Evolutionary conservation across 2,888 invertebrate genomes (phyloP).

Genomic region (Pecten maximus): DNA sequence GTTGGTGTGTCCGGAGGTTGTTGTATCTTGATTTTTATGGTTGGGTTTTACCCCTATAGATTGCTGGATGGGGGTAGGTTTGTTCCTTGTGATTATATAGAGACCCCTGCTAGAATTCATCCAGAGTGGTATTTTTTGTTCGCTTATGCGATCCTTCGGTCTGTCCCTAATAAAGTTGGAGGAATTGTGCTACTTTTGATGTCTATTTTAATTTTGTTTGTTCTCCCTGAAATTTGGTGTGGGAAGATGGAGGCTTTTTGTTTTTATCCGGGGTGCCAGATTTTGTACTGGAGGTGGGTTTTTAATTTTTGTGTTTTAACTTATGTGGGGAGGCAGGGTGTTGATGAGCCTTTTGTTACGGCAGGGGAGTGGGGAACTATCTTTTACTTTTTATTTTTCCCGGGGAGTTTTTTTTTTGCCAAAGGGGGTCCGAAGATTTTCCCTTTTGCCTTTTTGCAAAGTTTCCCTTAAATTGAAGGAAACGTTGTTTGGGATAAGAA

Average conservation of each 20-base stretch:
- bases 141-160: constrained; percentile 91
- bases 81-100: constrained; percentile 87
- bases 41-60: constrained; percentile 85
- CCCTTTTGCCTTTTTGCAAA: too few relatives aligned
- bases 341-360: constrained; percentile 86
- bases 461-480: too few relatives aligned
- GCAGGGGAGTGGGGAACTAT: constrained; percentile 61
- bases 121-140: constrained; percentile 93
- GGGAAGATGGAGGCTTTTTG: constrained; percentile 83
- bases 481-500: too few relatives aligned
- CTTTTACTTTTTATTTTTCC: constrained; percentile 59
- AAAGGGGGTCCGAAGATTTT: too few relatives aligned
- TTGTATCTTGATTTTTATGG: constrained; percentile 35
- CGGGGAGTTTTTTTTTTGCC: too few relatives aligned
- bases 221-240: constrained; percentile 85
- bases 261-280: constrained; percentile 85
- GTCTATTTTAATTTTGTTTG: constrained; percentile 88
- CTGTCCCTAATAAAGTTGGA: constrained; percentile 91
- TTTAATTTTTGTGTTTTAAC: constrained; percentile 86
- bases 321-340: constrained; percentile 88
- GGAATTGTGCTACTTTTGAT: constrained; percentile 88
- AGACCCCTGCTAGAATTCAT: constrained; percentile 90
- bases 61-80: constrained; percentile 90
- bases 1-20: constrained; percentile 36
- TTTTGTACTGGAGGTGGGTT: constrained; percentile 85